These are phyloP conservation scores for Tryphoninae sp. DNA, from an alignment of 2,888 invertebrate genomes.

Conservation along the genomic window DNA sequence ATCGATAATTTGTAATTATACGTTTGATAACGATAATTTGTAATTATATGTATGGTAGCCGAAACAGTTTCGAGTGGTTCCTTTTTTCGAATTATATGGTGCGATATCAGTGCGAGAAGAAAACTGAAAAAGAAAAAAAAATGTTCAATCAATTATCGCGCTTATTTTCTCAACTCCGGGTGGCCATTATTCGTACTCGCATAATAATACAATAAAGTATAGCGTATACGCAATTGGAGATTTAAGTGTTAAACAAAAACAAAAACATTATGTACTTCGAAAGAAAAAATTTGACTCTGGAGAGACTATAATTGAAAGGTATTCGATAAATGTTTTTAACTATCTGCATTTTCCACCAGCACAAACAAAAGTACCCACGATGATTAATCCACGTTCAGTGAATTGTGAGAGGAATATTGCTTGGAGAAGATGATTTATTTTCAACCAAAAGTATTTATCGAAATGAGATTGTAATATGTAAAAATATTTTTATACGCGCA, in stretches of 20 bases:
- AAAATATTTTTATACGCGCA: conserved; percentile 62
- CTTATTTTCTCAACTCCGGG: conserved; percentile 13
- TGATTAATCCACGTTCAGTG: conserved; percentile 26
- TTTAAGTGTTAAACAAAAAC: conserved; percentile 4
- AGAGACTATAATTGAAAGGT: neutral
- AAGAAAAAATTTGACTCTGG: neutral
- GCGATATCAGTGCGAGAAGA: neutral
- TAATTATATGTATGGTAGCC: conserved; percentile 45
- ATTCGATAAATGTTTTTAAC: conserved; percentile 25
- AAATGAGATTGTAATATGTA: conserved; percentile 57
- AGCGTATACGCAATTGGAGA: neutral
- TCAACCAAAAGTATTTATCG: conserved; percentile 55
- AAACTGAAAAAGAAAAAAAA: conserved; percentile 16
- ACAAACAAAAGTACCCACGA: conserved; percentile 5
- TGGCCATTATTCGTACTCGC: neutral
- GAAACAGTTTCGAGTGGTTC: conserved; percentile 20
- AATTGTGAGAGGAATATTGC: conserved; percentile 36
- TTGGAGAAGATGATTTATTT: conserved; percentile 49
- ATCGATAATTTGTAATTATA: conserved; percentile 49
- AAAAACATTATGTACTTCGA: neutral
- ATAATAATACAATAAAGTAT: conserved; percentile 2
- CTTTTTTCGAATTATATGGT: conserved; percentile 7
- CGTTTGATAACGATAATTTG: conserved; percentile 31
- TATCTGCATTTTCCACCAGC: conserved; percentile 21
- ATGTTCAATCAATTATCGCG: conserved; percentile 22